Evolutionary conservation across 1,140 invertebrate genomes (phyloP), one percentile per base, ranked within the genome.

Genomic region (Nasonia vitripennis): DNA sequence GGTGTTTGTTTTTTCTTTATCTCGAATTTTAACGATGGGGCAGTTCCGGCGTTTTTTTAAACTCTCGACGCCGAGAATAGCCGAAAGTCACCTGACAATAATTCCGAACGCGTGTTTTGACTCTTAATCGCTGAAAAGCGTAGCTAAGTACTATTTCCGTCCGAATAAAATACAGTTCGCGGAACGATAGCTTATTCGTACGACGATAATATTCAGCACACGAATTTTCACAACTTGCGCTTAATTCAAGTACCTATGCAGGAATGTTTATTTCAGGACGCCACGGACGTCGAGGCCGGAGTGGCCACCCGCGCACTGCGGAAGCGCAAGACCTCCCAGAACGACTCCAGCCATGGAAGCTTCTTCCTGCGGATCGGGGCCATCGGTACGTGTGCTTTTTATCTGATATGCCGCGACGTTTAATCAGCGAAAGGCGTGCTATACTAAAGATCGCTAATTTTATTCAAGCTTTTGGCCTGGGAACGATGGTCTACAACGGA

Each of bases 401-500:
- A 31, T n/a, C 11, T 71, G 23, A 71, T 27, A 71, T 71, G 17
- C 12, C 14, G 45, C 9, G 9, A 48, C 51, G 0, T 20, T 20
- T 62, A n/a, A 62, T n/a, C 55, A n/a, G 17, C 55, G 20, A n/a
- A 62, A 62, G 5, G 7, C 7, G 41, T 45, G 41, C 27, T 27
- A 27, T 9, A 20, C 12, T 20, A 74, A 34, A 74, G 27, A 74
- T 37, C 34, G 5, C 34, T 51, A 31, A 83, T 77, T 74, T 74
- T 31, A 80, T 85, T 77, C 2, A 93, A 99, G 98, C 97, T 75
- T 99, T 99, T 93, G 98, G 98, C 78, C 94, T 99, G 87, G 98
- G 98, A 12, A 98, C 98, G 17, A 99, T 99, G 98, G 98, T 99
- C 84, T 99, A 99, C 94, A 98, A 98, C 93, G 98, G 98, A 71